phyloP scores from a whole-genome alignment of 2,888 invertebrate genomes.

The Macrophya alboannulata region DNA sequence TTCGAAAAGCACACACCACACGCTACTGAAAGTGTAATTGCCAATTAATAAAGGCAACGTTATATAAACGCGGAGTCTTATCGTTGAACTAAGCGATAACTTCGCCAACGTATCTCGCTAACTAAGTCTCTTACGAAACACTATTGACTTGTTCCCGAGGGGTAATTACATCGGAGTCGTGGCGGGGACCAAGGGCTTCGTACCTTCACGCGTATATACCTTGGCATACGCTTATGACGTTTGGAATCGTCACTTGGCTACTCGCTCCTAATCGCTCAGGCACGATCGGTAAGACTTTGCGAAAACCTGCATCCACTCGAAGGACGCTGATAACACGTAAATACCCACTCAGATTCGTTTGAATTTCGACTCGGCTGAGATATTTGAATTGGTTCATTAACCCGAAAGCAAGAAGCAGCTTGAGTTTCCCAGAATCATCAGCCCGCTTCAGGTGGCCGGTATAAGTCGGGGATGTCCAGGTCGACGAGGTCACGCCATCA shows the following conservation, averaged over 20 bases:
- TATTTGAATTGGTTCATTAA: constrained; percentile 37
- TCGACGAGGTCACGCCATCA: constrained; percentile 20
- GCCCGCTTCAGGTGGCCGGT: not conserved
- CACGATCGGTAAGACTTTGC: not conserved
- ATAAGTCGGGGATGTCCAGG: not conserved
- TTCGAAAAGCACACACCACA: not conserved
- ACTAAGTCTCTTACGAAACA: not conserved
- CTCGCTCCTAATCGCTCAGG: not conserved
- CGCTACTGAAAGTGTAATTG: not conserved
- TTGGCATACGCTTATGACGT: not conserved
- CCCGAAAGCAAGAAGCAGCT: not conserved
- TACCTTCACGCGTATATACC: not conserved
- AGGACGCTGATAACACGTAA: not conserved
- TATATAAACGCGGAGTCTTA: not conserved
- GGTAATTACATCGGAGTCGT: not conserved
- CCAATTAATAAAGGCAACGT: constrained; percentile 22
- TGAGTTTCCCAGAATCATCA: not conserved
- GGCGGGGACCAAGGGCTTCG: not conserved
- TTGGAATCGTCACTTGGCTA: not conserved
- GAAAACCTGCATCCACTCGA: not conserved
- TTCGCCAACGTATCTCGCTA: not conserved
- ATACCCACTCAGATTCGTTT: not conserved
- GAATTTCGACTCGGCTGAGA: not conserved
- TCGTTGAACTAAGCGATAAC: constrained; percentile 17
- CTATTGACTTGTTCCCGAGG: constrained; percentile 16